Evolutionary conservation across 2,113 vertebrate species (phyloP).

Genomic region (Coptodon rendalli): DNA sequence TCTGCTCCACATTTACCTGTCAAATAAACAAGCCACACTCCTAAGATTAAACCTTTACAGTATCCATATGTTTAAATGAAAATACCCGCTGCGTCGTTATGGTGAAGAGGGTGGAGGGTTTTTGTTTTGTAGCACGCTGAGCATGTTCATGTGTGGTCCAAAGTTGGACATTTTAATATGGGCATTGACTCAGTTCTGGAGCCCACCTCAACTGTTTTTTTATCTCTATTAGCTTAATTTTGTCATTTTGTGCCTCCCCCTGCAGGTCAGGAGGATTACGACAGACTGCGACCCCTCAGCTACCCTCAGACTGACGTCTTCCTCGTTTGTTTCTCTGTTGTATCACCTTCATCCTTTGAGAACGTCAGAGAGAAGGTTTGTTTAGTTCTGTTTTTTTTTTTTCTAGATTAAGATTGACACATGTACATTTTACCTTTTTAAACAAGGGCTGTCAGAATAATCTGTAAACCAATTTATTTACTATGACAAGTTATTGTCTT

Average conservation of each 20-base stretch:
- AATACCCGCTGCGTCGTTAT: accelerated
- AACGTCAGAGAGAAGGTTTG: slow-evolving; percentile 93
- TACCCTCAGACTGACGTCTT: slow-evolving; percentile 98
- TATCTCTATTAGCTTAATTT: not conserved
- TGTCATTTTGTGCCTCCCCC: not conserved
- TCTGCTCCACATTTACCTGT: not conserved
- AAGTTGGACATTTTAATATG: not conserved
- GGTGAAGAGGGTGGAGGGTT: accelerated
- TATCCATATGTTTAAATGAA: not conserved
- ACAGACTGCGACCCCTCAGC: slow-evolving; percentile 93
- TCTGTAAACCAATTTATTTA: not conserved
- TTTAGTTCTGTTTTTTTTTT: not conserved
- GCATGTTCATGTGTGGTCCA: accelerated
- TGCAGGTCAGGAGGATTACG: slow-evolving; percentile 95
- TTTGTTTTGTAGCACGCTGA: accelerated
- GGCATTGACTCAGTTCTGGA: not conserved
- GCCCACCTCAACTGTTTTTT: not conserved
- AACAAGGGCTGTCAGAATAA: not conserved
- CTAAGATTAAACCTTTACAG: not conserved
- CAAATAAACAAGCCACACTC: not conserved
- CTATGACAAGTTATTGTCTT: not conserved
- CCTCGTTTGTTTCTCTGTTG: slow-evolving; percentile 96
- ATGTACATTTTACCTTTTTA: accelerated
- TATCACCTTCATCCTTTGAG: slow-evolving; percentile 95
- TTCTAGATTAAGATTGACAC: not conserved